A percentile compares a stretch with the other conserved stretches of the same genome.
Conservation (phyloP, 2,888 invertebrate species). For the Xanthostigma xanthostigma region DNA sequence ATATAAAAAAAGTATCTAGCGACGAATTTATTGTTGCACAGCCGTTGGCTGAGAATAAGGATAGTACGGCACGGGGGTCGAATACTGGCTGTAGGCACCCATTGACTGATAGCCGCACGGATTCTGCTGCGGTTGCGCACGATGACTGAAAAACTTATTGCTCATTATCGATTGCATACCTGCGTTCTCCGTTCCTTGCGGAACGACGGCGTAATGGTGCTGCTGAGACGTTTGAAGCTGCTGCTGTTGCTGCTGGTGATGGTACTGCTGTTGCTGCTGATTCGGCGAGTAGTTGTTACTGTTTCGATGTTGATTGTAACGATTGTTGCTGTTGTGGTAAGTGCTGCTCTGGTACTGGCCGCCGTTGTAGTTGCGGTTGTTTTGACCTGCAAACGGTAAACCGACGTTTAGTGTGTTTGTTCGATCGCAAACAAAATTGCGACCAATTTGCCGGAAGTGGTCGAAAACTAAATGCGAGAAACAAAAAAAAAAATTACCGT, state of each 20-base stretch:
- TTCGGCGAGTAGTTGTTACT: slow-evolving; percentile 7
- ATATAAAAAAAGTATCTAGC: too few relatives aligned
- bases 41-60: slow-evolving; percentile 46
- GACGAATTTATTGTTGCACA: slow-evolving; percentile 51
- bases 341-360: slow-evolving; percentile 8
- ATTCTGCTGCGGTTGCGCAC: slow-evolving; percentile 35
- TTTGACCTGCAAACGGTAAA: too few relatives aligned
- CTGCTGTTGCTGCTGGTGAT: slow-evolving; percentile 21
- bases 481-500: too few relatives aligned
- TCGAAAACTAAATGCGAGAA: slow-evolving; percentile 28
- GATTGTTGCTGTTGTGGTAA: slow-evolving; percentile 12
- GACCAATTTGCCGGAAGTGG: slow-evolving; percentile 13
- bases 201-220: slow-evolving; percentile 19
- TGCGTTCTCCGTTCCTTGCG: slow-evolving; percentile 21
- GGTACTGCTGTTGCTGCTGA: slow-evolving; percentile 35
- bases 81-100: slow-evolving; percentile 54
- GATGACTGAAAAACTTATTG: slow-evolving; percentile 58
- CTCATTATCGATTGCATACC: slow-evolving; percentile 41
- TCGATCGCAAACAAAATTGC: slow-evolving; percentile 13
- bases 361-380: slow-evolving; percentile 4
- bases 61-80: slow-evolving; percentile 47
- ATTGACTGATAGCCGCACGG: slow-evolving; percentile 45
- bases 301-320: slow-evolving; percentile 13
- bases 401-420: slow-evolving; percentile 7
- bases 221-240: slow-evolving; percentile 18